Base-by-base conservation (phyloP, 1,140 invertebrate genomes). In the Brachionus sp. region DNA sequence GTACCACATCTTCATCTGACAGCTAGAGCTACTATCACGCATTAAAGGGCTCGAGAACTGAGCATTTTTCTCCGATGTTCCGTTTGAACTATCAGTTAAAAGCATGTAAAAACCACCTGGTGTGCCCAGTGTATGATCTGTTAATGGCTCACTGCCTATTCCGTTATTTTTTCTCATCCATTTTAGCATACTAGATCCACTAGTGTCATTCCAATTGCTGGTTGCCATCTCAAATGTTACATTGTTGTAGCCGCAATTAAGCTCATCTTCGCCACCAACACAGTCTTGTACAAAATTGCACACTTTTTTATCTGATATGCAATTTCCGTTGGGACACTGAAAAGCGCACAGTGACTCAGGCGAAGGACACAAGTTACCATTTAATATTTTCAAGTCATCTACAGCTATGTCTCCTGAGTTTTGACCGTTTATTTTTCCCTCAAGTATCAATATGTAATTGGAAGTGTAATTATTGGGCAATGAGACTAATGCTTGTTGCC, bases 241-340 rank as follows among this genome's bases (percentile, higher is more conserved):
- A 19, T 80, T 80, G 7, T 64, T 35, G 25, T 57, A 19, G 7
- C 77, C 86, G 85, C 87, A 89, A n/a, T 77, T 77, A 0, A 57
- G 33, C 84, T 89, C 87, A 84, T 88, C 88, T 19, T 85, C 86
- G 19, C 86, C 86, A 84, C 87, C 85, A 46, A 68, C 68, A 80
- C 88, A 88, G 73, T 86, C 85, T 25, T 84, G 42, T 9, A 84
- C 78, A 78, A 88, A 88, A 83, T 88, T 86, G 85, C 88, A 88
- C 1, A 86, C 84, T 77, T 87, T 77, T 9, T 77, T 75, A 4
- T 73, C 19, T n/a, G 84, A 25, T n/a, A 88, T 46, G 84, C 86
- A 87, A n/a, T n/a, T 7, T 44, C 29, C 23, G 44, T 39, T 44
- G 6, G 82, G n/a, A 57, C 82, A 83, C n/a, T 80, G 19, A 39